Percentiles rank a stretch among this genome's conserved stretches.
Conservation (phyloP, 2,888 invertebrate species). For the Cordilura impudica region DNA sequence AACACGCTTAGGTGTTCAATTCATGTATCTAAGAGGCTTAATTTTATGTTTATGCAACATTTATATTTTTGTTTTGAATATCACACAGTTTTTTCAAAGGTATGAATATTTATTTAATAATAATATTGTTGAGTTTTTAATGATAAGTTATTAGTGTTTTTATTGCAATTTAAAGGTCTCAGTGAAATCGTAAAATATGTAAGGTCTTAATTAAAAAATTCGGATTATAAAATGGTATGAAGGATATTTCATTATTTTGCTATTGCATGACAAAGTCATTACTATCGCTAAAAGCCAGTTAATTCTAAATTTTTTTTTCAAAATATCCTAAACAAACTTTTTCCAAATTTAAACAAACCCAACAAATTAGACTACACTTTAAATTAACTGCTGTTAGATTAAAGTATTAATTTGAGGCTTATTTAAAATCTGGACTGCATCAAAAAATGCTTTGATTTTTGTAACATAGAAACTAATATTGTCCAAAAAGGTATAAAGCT, state of each 20-base stretch:
- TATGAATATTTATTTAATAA: conserved; percentile 21
- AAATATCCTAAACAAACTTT: too few species aligned
- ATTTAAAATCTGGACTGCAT: too few species aligned
- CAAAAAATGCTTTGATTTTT: too few species aligned
- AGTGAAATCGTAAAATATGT: background rate
- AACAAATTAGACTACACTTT: too few species aligned
- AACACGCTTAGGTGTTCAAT: conserved; percentile 5
- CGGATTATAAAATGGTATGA: conserved; percentile 8
- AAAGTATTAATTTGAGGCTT: too few species aligned
- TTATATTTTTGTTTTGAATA: background rate
- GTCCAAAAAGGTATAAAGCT: too few species aligned
- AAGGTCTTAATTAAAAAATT: background rate
- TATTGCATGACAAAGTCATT: too few species aligned
- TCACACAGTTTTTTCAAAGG: background rate
- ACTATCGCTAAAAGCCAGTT: too few species aligned
- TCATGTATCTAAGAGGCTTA: background rate
- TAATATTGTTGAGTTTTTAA: background rate
- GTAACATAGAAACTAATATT: too few species aligned
- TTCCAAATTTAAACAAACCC: too few species aligned
- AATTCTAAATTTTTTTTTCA: too few species aligned
- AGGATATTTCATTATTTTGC: conserved; percentile 26
- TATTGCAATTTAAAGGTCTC: conserved; percentile 1
- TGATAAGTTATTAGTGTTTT: conserved; percentile 4
- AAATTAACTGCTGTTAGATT: too few species aligned
- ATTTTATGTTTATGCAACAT: background rate